A percentile compares a stretch with the other conserved stretches of the same genome.
These are phyloP conservation scores for Amyelois transitella DNA, from an alignment of 1,140 invertebrate genomes.

Conservation along the genomic window DNA sequence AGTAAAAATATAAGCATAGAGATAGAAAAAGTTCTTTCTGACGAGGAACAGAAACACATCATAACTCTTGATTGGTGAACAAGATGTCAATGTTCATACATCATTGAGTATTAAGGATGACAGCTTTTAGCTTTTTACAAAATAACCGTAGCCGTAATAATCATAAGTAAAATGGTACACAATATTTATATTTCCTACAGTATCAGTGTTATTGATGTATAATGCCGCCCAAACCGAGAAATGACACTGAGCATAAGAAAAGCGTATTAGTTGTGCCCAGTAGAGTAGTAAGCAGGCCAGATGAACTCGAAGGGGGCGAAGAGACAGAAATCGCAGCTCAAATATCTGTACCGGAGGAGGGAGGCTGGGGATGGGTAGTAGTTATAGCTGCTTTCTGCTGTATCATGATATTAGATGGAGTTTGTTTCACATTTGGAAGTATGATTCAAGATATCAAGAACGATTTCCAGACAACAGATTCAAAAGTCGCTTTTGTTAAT, in stretches of 20 bases:
- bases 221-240: constrained; percentile 32
- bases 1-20: too few species aligned
- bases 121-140: too few species aligned
- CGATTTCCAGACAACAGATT: constrained; percentile 39
- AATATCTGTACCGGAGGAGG: constrained; percentile 54
- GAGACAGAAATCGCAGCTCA: constrained; percentile 63
- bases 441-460: constrained; percentile 41
- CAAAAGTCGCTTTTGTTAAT: constrained; percentile 49
- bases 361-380: constrained; percentile 62
- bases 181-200: too few species aligned
- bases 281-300: constrained; percentile 37
- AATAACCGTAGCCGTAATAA: too few species aligned
- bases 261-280: constrained; percentile 35
- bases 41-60: too few species aligned
- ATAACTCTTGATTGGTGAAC: too few species aligned
- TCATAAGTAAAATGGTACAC: too few species aligned
- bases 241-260: constrained; percentile 34
- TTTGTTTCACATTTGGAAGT: constrained; percentile 56
- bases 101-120: too few species aligned
- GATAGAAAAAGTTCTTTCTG: too few species aligned
- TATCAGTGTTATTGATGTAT: too few species aligned
- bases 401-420: constrained; percentile 53
- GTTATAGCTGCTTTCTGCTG: constrained; percentile 41
- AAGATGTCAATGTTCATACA: too few species aligned
- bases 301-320: constrained; percentile 48